Percentiles rank a stretch among this genome's conserved stretches.
These are phyloP conservation scores for Micrasema longulum DNA, from an alignment of 1,140 invertebrate species.

Conservation along the genomic window DNA sequence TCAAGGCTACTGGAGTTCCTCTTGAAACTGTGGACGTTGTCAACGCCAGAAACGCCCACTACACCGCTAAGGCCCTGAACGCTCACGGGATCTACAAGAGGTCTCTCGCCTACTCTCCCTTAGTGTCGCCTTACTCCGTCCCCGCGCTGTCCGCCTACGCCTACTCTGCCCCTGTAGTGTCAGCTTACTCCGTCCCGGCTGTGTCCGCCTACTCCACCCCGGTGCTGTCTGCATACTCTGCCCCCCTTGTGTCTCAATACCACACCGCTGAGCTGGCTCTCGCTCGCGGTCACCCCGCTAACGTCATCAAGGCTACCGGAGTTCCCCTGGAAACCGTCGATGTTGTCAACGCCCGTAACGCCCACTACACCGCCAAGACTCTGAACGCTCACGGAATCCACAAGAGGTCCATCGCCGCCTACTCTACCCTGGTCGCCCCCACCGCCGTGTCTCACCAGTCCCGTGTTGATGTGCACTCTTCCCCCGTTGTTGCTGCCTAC, in stretches of 20 bases:
- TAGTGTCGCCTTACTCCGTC: slow-evolving; percentile 51
- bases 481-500: slow-evolving; percentile 60
- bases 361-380: slow-evolving; percentile 60
- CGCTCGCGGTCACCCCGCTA: slow-evolving; percentile 56
- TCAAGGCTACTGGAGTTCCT: slow-evolving; percentile 53
- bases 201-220: slow-evolving; percentile 50
- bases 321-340: slow-evolving; percentile 58
- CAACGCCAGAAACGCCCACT: slow-evolving; percentile 62
- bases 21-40: slow-evolving; percentile 66
- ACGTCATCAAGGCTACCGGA: slow-evolving; percentile 38
- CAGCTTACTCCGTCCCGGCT: slow-evolving; percentile 47
- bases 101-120: slow-evolving; percentile 62
- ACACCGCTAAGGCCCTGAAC: slow-evolving; percentile 58
- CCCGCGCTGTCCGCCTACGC: slow-evolving; percentile 56
- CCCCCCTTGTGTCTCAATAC: slow-evolving; percentile 51
- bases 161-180: slow-evolving; percentile 46
- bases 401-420: slow-evolving; percentile 59
- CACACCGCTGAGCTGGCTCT: slow-evolving; percentile 60
- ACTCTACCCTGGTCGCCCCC: slow-evolving; percentile 58
- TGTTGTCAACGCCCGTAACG: slow-evolving; percentile 64
- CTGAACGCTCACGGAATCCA: slow-evolving; percentile 57
- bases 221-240: slow-evolving; percentile 25
- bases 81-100: slow-evolving; percentile 58
- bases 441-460: slow-evolving; percentile 55
- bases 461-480: slow-evolving; percentile 56